Conservation (phyloP, 2,113 vertebrate genomes). For the Edolisoma coerulescens region DNA sequence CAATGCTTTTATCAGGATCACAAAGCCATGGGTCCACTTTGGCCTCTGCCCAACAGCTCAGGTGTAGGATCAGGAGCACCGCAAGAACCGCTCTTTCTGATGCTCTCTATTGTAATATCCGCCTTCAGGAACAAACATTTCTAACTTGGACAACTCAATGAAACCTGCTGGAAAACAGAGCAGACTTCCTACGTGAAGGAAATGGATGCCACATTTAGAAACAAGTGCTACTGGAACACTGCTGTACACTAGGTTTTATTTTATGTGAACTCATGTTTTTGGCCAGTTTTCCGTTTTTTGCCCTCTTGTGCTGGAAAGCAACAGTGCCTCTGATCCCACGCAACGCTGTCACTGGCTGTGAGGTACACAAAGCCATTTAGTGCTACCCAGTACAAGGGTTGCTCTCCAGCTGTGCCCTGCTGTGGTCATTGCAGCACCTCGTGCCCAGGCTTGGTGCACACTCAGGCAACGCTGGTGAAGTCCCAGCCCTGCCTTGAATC, state of each 20-base stretch:
- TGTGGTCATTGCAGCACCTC: not conserved
- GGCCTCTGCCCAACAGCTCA: not conserved
- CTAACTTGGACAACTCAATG: not conserved
- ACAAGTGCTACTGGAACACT: not conserved
- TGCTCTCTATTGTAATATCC: not conserved
- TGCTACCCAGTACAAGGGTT: not conserved
- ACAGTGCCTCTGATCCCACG: not conserved
- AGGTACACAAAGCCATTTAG: not conserved
- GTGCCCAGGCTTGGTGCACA: fast-evolving
- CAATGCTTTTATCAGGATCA: not conserved
- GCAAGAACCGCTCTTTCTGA: not conserved
- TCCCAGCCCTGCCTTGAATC: not conserved
- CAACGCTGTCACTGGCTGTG: not conserved
- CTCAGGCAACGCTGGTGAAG: not conserved
- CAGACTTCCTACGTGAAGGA: not conserved
- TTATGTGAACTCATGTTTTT: not conserved
- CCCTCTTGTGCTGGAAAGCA: not conserved
- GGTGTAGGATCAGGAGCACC: not conserved
- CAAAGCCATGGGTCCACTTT: not conserved
- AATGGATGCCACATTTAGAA: constrained; percentile 7
- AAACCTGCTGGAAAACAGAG: not conserved
- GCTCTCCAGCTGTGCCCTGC: not conserved
- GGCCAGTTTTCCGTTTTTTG: not conserved
- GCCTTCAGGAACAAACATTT: not conserved
- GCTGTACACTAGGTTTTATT: not conserved